Percentiles rank a stretch among this genome's conserved stretches.
These are phyloP conservation scores for Stylophora pistillata DNA, from an alignment of 64 coral and sea anemone genomes.

Conservation along the genomic window DNA sequence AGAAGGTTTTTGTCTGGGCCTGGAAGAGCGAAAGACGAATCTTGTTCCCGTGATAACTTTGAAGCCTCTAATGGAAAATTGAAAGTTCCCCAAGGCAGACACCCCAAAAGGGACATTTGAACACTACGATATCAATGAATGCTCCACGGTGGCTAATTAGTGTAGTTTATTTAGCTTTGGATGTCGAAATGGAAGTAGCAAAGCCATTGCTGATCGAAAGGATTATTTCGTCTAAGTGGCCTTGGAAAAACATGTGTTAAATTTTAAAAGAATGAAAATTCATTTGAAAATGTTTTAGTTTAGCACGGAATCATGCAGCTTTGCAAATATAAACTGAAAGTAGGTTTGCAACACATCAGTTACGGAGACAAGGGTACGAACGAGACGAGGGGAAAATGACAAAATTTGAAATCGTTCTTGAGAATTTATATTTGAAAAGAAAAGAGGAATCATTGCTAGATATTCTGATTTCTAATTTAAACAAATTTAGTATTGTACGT, in stretches of 20 bases:
- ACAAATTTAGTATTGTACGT: constrained; percentile 38
- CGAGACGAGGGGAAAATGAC: neutral
- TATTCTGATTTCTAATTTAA: constrained; percentile 47
- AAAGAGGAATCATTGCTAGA: constrained; percentile 9
- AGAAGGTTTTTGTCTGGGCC: constrained; percentile 14
- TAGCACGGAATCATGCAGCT: neutral
- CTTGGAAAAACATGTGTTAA: neutral
- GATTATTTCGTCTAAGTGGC: neutral
- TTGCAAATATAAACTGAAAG: neutral
- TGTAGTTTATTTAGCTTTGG: neutral
- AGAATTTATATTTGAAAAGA: constrained; percentile 30
- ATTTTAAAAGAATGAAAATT: constrained; percentile 26
- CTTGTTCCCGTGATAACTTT: neutral
- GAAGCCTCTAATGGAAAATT: neutral
- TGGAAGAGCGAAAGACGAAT: neutral
- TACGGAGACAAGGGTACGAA: neutral
- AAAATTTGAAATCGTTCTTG: constrained; percentile 1
- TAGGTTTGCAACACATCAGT: constrained; percentile 5
- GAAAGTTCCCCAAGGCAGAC: neutral
- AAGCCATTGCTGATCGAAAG: constrained; percentile 1
- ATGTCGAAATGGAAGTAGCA: neutral
- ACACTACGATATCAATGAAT: neutral
- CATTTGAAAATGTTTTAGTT: neutral
- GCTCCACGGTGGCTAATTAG: neutral
- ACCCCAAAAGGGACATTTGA: neutral